Base-by-base conservation (phyloP, 2,113 vertebrate genomes). In the Pavo muticus region DNA sequence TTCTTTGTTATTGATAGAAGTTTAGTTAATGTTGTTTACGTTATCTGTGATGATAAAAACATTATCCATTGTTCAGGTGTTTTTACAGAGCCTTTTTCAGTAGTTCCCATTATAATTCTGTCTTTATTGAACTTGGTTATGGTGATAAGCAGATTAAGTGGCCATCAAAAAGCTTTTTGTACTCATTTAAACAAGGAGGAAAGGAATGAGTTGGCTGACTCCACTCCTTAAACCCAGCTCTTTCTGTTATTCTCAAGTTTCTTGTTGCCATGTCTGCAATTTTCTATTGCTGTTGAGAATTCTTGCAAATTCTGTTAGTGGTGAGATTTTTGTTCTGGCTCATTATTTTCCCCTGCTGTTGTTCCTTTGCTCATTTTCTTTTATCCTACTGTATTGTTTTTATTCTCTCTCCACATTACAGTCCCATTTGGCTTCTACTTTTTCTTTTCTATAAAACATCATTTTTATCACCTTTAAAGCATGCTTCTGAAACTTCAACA, bases 331-430 rank as follows among this genome's bases (percentile, higher is more conserved):
- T 96, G 93, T 97, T 97, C 93, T 95, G 91, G 84, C 78, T 97
- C 94, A 91, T 95, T 96, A 67, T 96, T 96, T 92, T 87, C 82
- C 56, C 84, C 93, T 91, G 90, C 90, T 94, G 90, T 92, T 95
- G 59, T 30, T 85, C 32, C 72, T 91, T 93, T 89, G 71, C 84
- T 92, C 56, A 54, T 97, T 92, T 94, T 64, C 82, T 95, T 97
- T 96, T 94, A 97, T 96, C 75, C 92, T 47, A 14, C 78, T 88
- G 42, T 92, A 87, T 88, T 94, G 78, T 90, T 95, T 96, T 91
- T 96, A 94, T 93, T 95, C 42, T 91, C 47, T 93, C 37, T 90
- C 56, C 63, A 54, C 56, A 60, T 89, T 87, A 92, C 56, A 47
- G 81, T 85, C 87, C 68, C 91, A 85, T 94, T 95, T 95, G 91